These are phyloP conservation scores for Protobothrops mucrosquamatus DNA, from an alignment of 2,113 vertebrate species.

Conservation along the genomic window DNA sequence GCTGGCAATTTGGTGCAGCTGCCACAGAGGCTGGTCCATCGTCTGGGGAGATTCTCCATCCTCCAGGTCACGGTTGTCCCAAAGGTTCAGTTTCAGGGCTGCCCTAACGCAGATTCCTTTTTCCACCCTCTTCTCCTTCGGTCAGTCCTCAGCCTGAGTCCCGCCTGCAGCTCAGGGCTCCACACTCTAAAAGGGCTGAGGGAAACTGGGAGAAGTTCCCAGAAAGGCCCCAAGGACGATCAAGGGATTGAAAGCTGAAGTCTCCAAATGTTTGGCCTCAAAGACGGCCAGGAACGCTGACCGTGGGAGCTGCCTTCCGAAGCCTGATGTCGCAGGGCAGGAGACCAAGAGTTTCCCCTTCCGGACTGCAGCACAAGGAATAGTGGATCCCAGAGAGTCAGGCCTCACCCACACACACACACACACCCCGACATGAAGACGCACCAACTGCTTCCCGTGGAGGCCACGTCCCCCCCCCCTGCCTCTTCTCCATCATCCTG, in stretches of 20 bases:
- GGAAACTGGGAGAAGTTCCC: not conserved
- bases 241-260: not conserved
- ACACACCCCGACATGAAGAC: not conserved
- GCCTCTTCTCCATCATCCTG: not conserved
- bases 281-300: not conserved
- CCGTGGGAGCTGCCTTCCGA: not conserved
- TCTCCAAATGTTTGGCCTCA: not conserved
- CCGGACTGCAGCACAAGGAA: not conserved
- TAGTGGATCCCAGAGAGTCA: not conserved
- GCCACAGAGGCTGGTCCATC: not conserved
- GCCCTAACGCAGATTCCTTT: not conserved
- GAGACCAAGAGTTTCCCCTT: not conserved
- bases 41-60: not conserved
- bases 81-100: not conserved
- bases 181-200: not conserved
- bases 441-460: fast-evolving
- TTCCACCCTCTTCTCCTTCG: not conserved
- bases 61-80: too few species aligned
- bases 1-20: not conserved
- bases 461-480: not conserved
- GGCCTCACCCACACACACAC: not conserved
- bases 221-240: not conserved
- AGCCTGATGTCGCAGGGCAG: too few species aligned
- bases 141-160: not conserved
- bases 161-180: not conserved